Conservation (phyloP, 2,888 invertebrate genomes). For the Callyntrura sp. region DNA sequence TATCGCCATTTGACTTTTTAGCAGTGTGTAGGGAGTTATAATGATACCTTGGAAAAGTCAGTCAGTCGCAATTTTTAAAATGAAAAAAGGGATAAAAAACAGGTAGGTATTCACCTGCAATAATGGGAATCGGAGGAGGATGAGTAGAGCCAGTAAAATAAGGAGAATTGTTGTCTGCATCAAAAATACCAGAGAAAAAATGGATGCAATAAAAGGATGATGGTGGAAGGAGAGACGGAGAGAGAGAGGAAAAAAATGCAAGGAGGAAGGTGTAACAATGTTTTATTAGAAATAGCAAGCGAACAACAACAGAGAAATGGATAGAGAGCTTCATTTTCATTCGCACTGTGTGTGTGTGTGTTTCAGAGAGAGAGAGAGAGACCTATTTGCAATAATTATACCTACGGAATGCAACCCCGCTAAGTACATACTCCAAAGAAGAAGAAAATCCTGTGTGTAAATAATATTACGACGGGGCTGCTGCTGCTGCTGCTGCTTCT, state of each 20-base stretch:
- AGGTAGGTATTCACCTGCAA: constrained; percentile 35
- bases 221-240: constrained; percentile 13
- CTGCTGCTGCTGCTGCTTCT: not conserved
- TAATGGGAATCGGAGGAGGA: constrained; percentile 11
- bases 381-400: constrained; percentile 73
- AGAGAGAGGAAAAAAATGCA: constrained; percentile 18
- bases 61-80: constrained; percentile 37
- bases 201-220: constrained; percentile 34
- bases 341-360: constrained; percentile 5
- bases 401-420: constrained; percentile 68
- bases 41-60: constrained; percentile 48
- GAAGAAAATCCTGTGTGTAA: constrained; percentile 5
- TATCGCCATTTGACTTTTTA: not conserved
- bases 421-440: constrained; percentile 19
- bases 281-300: not conserved
- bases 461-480: not conserved
- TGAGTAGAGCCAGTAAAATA: constrained; percentile 5
- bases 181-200: constrained; percentile 45
- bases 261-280: constrained; percentile 47
- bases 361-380: not conserved
- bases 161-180: constrained; percentile 21
- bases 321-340: constrained; percentile 47
- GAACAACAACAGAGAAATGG: not conserved
- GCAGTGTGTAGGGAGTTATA: constrained; percentile 18
- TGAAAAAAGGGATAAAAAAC: constrained; percentile 14